Evolutionary conservation across 2,888 invertebrate species (phyloP).

Genomic region (Metalampra italica): DNA sequence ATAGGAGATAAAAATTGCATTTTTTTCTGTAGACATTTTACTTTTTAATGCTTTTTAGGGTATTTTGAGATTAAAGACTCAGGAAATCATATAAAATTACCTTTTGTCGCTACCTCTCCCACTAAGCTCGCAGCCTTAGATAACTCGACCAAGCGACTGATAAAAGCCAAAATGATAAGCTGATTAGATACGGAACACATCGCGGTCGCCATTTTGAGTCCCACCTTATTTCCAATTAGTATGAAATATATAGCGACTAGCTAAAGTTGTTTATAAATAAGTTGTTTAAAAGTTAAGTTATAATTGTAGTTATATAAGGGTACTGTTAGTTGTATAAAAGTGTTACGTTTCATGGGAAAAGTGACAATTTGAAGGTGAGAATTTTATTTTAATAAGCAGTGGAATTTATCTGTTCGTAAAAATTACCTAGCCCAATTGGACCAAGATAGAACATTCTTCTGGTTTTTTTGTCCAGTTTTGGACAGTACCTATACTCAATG

Average conservation of each 20-base stretch:
- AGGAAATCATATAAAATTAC: too few species aligned
- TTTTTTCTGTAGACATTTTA: too few species aligned
- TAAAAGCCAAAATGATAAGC: constrained; percentile 5
- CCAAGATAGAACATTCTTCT: too few species aligned
- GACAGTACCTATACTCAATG: too few species aligned
- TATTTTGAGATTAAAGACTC: too few species aligned
- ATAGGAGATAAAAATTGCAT: too few species aligned
- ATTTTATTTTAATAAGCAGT: neutral
- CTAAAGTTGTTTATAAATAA: neutral
- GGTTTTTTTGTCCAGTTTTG: too few species aligned
- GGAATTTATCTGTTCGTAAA: neutral
- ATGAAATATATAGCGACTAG: neutral
- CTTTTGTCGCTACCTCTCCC: neutral
- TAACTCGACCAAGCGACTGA: constrained; percentile 8
- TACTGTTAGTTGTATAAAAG: neutral
- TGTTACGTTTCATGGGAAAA: neutral
- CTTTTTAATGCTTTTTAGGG: too few species aligned
- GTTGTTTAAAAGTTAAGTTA: neutral
- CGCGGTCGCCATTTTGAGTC: constrained; percentile 1
- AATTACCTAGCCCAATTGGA: too few species aligned
- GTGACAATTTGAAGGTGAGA: neutral
- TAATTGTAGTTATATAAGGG: too few species aligned
- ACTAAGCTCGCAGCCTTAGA: constrained; percentile 4
- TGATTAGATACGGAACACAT: constrained; percentile 16
- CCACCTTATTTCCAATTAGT: neutral